These are phyloP conservation scores for Macrobrachium nipponense DNA, from an alignment of 1,140 invertebrate species.

Conservation along the genomic window DNA sequence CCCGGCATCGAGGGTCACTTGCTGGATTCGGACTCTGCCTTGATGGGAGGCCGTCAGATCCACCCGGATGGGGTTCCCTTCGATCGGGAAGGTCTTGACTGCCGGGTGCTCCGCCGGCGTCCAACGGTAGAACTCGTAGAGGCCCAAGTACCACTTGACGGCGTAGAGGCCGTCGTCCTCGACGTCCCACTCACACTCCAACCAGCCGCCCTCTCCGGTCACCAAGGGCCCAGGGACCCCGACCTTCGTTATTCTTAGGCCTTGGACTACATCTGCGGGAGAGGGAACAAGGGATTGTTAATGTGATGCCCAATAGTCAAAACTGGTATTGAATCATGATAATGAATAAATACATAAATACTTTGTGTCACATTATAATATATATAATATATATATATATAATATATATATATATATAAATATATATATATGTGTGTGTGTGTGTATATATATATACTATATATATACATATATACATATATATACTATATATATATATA, in stretches of 20 bases:
- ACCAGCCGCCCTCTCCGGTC: conserved; percentile 38
- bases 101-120: conserved; percentile 30
- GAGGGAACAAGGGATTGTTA: not conserved
- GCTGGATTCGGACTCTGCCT: conserved; percentile 1
- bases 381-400: too few species aligned
- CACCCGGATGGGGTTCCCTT: conserved; percentile 2
- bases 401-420: too few species aligned
- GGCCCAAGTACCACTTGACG: conserved; percentile 48
- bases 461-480: not conserved
- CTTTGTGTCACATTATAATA: too few species aligned
- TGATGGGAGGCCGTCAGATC: not conserved
- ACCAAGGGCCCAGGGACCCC: conserved; percentile 30
- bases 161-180: conserved; percentile 40
- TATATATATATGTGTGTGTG: too few species aligned
- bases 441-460: too few species aligned
- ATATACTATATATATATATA: not conserved
- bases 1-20: conserved; percentile 72
- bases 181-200: conserved; percentile 38
- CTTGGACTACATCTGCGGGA: conserved; percentile 23
- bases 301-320: too few species aligned
- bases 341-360: not conserved
- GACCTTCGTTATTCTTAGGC: conserved; percentile 28
- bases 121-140: conserved; percentile 46
- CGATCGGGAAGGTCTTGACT: conserved; percentile 31
- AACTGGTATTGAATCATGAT: too few species aligned